phyloP scores from a whole-genome alignment of 1,140 invertebrate genomes.

The Meloidogyne hapla region DNA sequence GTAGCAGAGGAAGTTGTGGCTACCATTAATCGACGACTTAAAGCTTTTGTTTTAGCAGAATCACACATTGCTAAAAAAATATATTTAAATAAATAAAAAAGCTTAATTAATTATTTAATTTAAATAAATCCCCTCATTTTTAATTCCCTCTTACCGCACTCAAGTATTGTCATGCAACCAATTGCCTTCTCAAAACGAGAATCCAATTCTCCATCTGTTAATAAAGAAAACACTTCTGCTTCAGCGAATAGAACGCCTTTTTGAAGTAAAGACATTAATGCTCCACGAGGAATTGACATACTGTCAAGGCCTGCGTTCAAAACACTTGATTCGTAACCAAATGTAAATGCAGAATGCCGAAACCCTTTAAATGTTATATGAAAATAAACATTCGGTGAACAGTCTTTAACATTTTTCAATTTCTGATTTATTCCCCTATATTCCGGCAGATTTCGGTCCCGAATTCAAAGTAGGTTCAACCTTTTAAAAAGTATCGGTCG shows the following conservation, averaged over 20 bases:
- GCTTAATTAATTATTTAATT: too few species aligned
- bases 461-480: too few species aligned
- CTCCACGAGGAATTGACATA: constrained; percentile 37
- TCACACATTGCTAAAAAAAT: constrained; percentile 30
- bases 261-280: constrained; percentile 35
- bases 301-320: constrained; percentile 37
- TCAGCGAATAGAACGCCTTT: constrained; percentile 40
- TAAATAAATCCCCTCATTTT: too few species aligned
- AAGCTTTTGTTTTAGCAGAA: constrained; percentile 26
- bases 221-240: constrained; percentile 35
- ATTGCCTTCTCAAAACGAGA: constrained; percentile 37
- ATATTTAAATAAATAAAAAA: not conserved
- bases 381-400: too few species aligned
- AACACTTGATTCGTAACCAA: constrained; percentile 40
- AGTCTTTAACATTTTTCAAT: too few species aligned
- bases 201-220: constrained; percentile 34
- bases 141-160: constrained; percentile 31
- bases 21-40: constrained; percentile 16
- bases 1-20: not conserved
- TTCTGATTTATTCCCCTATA: too few species aligned
- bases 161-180: constrained; percentile 37
- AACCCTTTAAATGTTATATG: constrained; percentile 23
- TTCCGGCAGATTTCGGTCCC: too few species aligned
- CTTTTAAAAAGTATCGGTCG: too few species aligned
- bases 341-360: constrained; percentile 37